Base-by-base conservation (phyloP, 2,888 invertebrate genomes). In the Lypha dubia region DNA sequence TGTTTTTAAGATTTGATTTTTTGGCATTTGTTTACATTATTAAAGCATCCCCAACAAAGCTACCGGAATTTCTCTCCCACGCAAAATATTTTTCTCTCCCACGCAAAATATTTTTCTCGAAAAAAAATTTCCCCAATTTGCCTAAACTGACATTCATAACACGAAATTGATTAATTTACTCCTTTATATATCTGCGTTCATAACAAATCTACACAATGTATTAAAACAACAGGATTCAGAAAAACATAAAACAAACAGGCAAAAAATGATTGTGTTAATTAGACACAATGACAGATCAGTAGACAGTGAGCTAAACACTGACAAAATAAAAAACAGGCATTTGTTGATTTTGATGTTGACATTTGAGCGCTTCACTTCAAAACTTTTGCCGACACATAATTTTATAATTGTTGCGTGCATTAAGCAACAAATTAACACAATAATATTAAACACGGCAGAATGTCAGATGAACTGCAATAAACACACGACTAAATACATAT, bases 381-480 rank as follows among this genome's bases (percentile, higher is more conserved):
- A 84, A 83, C 80, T 51, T 71, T 81, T 76, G 86, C 87, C 86
- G 86, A 85, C 86, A 83, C 83, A 85, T 86, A 86, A 86, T 86
- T 87, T 86, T 85, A 86, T 87, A 87, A 86, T 87, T 87, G 83
- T 86, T 86, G 85, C 79, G 77, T 84, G 79, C 86, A 86, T 74
- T 86, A 86, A 77, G 82, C 84, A 85, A 86, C 87, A 85, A 87
- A 87, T 87, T 87, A 86, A 86, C 85, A 87, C 86, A 85, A 82
- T 84, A 86, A 86, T 86, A 83, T 79, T 83, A 81, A 76, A 84
- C 79, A 83, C 77, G 83, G 58, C 75, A 70, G 71, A 81, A 85
- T 85, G 83, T 51, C 84, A 77, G 58, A 38, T 76, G 49, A 62
- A 67, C 22, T 46, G 20, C 13, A 41, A 49, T 38, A 35, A 46